Conservation (phyloP, 2,888 invertebrate species). For the Netelia melanura region DNA sequence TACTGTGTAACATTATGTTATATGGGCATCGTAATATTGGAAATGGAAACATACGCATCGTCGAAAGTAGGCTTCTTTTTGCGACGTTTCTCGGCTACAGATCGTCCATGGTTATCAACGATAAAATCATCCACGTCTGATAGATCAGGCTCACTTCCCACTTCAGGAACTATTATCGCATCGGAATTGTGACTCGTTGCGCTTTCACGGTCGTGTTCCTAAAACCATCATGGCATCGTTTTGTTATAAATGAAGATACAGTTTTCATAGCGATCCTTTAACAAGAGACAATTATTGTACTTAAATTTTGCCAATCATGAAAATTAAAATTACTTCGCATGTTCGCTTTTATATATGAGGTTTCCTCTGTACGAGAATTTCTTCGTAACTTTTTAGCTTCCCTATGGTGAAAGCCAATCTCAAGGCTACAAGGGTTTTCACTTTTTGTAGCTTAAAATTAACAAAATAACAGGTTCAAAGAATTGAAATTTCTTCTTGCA, state of each 20-base stretch:
- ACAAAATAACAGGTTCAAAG: no score
- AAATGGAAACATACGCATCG: slow-evolving; percentile 89
- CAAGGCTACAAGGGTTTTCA: no score
- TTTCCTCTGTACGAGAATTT: no score
- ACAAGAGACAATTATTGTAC: no score
- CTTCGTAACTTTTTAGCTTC: no score
- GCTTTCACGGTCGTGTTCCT: slow-evolving; percentile 93
- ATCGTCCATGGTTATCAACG: slow-evolving; percentile 97
- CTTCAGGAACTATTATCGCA: slow-evolving; percentile 90
- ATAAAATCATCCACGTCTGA: slow-evolving; percentile 98
- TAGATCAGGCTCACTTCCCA: slow-evolving; percentile 91
- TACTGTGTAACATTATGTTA: not conserved
- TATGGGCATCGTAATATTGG: not conserved
- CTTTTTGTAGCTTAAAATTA: no score
- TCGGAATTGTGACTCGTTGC: slow-evolving; percentile 88
- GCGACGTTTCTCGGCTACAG: slow-evolving; percentile 92
- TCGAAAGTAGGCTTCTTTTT: slow-evolving; percentile 92
- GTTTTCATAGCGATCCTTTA: no score
- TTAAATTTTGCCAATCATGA: not conserved
- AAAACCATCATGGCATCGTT: slow-evolving; percentile 85
- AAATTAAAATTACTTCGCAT: not conserved
- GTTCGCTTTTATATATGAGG: no score
- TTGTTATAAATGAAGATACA: no score
- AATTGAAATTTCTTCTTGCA: no score
- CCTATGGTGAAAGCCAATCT: no score